Evolutionary conservation across 2,797 vertebrate genomes (phyloP), one percentile per base, ranked within the genome.

Genomic region (Melopsittacus undulatus): DNA sequence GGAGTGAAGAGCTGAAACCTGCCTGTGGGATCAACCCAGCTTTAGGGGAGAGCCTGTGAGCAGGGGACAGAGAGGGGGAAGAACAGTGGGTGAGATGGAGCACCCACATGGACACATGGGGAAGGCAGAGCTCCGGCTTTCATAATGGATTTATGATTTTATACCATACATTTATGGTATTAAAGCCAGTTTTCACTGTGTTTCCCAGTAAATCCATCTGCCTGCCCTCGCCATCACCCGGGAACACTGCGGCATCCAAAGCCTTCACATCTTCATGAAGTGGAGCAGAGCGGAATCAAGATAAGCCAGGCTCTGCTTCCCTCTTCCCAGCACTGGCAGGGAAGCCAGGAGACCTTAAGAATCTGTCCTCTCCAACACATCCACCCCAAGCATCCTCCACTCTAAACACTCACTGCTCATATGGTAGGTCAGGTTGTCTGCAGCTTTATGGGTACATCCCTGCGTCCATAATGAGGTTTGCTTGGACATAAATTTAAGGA

Each of bases 41-140:
- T 68, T 80, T 61, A 26, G 45, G 70, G 92, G 52, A 83, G 61
- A 93, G 46, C n/a, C 80, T 4, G 2, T n/a, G 69, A 70, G 46
- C 1, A 2, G 7, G 4, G 8, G 8, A 51, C 1, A 8, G 16
- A 40, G 68, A 80, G 43, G 24, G n/a, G 40, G 72, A 36, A 22
- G 18, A n/a, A 26, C 22, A 64, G 36, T 1, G 0, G 2, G 2
- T 0, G 11, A 29, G n/a, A 32, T 2, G 0, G 57, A n/a, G 36
- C 1, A 0, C 27, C n/a, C 3, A 0, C 68, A 30, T 0, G 0
- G 32, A 10, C 27, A 26, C 7, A 16, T 1, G 21, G 29, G 32
- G 42, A 63, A 73, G 70, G 52, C 49, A 62, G 84, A 85, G 45
- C 75, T 57, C 10, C 0, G 34, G 42, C 8, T 62, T 26, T 29